Conservation (phyloP, 2,113 vertebrate species). For the Zootoca vivipara region DNA sequence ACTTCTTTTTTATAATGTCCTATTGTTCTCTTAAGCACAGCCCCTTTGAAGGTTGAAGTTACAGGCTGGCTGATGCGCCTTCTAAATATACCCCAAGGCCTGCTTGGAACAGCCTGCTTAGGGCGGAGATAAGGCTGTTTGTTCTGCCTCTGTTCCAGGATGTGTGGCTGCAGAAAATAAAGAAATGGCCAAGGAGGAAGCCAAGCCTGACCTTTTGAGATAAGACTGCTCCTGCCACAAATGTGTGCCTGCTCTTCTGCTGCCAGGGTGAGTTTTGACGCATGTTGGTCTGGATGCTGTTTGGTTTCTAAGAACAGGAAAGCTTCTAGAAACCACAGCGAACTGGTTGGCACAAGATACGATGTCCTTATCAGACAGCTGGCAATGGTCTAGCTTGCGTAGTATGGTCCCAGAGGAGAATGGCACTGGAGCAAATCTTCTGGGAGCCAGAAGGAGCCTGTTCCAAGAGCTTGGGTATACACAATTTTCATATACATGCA, state of each 20-base stretch:
- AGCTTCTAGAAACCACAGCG: background rate
- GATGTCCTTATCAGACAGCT: background rate
- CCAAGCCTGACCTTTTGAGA: background rate
- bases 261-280: no score
- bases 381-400: background rate
- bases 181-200: background rate
- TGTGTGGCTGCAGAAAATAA: background rate
- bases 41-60: background rate
- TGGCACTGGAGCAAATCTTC: no score
- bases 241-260: background rate
- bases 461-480: no score
- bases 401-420: background rate
- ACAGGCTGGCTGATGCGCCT: background rate
- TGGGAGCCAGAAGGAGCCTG: no score
- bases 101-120: background rate
- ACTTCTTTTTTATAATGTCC: background rate
- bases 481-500: no score
- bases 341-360: background rate
- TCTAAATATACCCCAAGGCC: slow-evolving; percentile 22
- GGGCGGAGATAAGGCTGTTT: slow-evolving; percentile 14
- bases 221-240: background rate
- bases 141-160: background rate
- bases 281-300: no score
- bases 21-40: background rate
- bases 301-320: background rate